Evolutionary conservation across 1,140 invertebrate species (phyloP), one percentile per base, ranked within the genome.

Genomic region (Oreohelix idahoensis): DNA sequence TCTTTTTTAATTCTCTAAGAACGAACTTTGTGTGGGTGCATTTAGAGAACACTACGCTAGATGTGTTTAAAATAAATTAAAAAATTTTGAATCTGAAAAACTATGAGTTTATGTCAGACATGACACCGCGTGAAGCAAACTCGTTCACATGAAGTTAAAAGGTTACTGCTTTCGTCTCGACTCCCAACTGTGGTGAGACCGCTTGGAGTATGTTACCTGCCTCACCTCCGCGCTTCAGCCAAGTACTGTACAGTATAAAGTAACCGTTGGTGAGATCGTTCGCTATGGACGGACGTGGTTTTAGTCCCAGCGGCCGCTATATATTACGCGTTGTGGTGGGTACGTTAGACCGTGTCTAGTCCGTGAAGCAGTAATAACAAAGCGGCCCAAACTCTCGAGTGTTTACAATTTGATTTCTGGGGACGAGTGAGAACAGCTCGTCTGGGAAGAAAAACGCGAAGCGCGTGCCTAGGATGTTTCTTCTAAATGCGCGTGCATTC

Each of bases 401-500:
- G 63, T 66, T 66, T 66, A 66, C 63, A 66, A 23, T 66, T 66
- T 32, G 63, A 66, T 66, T 66, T 66, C 63, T 32, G 29, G 1
- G 51, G 63, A 29, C n/a, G 63, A 32, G 63, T 58, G 53, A 58
- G 53, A 23, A n/a, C 26, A 23, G 53, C 53, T n/a, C 53, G 53
- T 58, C 2, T 29, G n/a, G 63, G 63, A 66, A 66, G 63, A 32
- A 32, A 32, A 66, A 66, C 63, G 29, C 8, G 1, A 23, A 66
- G 63, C 63, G 63, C 63, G 63, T 66, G 63, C 32, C 63, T 32
- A 58, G n/a, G 63, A 66, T 66, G n/a, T 66, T 66, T 66, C 63
- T 32, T 32, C n/a, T 8, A 11, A 32, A 66, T 66, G 63, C 63
- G 63, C 63, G 63, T 66, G 63, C 29, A 66, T 23, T 66, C 8